Percentiles rank a stretch among this genome's conserved stretches.
phyloP scores from a whole-genome alignment of 2,888 invertebrate species.

The Lasius fuliginosus region DNA sequence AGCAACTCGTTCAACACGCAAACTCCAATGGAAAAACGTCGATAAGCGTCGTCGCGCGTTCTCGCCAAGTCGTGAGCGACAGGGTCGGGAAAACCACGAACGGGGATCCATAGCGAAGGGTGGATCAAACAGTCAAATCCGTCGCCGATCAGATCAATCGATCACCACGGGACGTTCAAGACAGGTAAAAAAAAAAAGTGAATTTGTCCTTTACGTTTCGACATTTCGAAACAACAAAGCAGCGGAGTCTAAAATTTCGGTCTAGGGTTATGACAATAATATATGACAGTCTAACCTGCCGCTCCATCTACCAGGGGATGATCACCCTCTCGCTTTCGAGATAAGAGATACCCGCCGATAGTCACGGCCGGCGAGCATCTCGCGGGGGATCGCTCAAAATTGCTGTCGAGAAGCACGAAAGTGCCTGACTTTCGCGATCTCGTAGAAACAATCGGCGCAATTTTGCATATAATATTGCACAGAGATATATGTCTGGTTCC shows the following conservation, averaged over 20 bases:
- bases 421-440: neutral
- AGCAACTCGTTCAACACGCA: conserved; percentile 83
- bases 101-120: conserved; percentile 1
- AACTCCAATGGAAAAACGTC: conserved; percentile 82
- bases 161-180: neutral
- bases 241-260: neutral
- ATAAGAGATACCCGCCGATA: conserved; percentile 61
- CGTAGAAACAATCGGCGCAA: neutral
- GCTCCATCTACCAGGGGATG: conserved; percentile 32
- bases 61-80: conserved; percentile 29
- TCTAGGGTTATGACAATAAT: conserved; percentile 48
- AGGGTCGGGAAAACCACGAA: conserved; percentile 27
- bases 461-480: neutral
- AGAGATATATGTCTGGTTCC: neutral
- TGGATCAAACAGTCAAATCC: conserved; percentile 40
- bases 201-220: neutral
- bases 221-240: neutral
- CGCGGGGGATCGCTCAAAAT: neutral
- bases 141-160: conserved; percentile 2
- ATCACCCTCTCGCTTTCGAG: conserved; percentile 39
- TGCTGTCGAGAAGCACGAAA: neutral
- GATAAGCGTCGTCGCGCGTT: conserved; percentile 80
- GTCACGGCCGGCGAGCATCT: conserved; percentile 31
- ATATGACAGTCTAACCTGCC: conserved; percentile 50
- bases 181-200: conserved; percentile 61